These are phyloP conservation scores for Schizaphis graminum DNA, from an alignment of 2,888 invertebrate genomes.

Conservation along the genomic window DNA sequence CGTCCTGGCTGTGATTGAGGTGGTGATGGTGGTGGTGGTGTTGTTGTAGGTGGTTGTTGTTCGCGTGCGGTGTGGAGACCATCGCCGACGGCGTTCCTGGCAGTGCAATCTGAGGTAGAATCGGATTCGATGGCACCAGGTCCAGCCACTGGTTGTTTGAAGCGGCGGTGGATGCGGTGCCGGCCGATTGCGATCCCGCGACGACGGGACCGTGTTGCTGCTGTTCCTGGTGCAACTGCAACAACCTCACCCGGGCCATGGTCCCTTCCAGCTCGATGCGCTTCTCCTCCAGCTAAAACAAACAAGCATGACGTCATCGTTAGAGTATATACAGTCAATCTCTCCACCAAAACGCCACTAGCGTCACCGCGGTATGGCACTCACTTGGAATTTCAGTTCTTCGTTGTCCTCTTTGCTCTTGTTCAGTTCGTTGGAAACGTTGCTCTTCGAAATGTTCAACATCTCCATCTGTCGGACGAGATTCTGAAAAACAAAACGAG, in stretches of 20 bases:
- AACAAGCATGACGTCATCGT: slow-evolving; percentile 46
- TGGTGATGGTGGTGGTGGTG: slow-evolving; percentile 72
- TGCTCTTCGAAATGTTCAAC: slow-evolving; percentile 78
- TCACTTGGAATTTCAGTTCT: slow-evolving; percentile 85
- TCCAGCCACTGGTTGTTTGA: slow-evolving; percentile 68
- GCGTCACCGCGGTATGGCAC: slow-evolving; percentile 63
- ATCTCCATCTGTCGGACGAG: slow-evolving; percentile 81
- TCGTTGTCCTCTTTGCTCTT: slow-evolving; percentile 84
- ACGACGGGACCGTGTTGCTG: slow-evolving; percentile 64
- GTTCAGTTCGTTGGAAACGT: slow-evolving; percentile 79
- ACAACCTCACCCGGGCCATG: slow-evolving; percentile 80
- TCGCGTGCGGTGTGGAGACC: slow-evolving; percentile 64
- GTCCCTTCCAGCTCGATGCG: slow-evolving; percentile 88
- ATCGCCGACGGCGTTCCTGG: slow-evolving; percentile 66
- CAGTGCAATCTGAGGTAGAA: slow-evolving; percentile 68
- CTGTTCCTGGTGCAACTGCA: slow-evolving; percentile 75
- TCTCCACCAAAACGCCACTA: neutral
- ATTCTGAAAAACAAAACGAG: slow-evolving; percentile 73
- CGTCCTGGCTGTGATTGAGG: slow-evolving; percentile 47
- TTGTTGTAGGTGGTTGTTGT: slow-evolving; percentile 69
- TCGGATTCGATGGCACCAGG: slow-evolving; percentile 67
- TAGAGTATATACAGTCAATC: neutral
- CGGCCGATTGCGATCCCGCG: slow-evolving; percentile 70
- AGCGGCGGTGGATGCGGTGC: neutral
- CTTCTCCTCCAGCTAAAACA: slow-evolving; percentile 81